phyloP scores from a whole-genome alignment of 2,113 vertebrate genomes.

The Saguinus midas region DNA sequence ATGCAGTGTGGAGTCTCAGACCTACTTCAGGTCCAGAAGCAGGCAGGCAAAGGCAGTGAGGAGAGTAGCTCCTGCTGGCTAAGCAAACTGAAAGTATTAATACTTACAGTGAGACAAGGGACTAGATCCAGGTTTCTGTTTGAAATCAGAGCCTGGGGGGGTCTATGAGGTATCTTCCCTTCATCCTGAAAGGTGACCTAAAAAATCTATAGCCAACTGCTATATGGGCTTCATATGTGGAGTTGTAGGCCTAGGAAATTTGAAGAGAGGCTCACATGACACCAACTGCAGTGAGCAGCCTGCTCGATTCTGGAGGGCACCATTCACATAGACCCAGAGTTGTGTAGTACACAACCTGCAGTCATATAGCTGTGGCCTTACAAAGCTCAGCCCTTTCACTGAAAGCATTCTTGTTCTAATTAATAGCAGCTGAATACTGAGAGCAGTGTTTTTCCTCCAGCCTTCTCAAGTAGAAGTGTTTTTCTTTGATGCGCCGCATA shows the following conservation, averaged over 20 bases:
- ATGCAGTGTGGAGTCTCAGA: neutral
- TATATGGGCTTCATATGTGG: neutral
- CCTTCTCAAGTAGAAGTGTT: neutral
- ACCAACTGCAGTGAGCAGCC: neutral
- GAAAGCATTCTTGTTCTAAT: neutral
- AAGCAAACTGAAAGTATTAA: neutral
- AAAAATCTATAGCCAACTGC: neutral
- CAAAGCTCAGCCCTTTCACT: neutral
- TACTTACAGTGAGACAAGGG: neutral
- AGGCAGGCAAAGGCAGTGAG: neutral
- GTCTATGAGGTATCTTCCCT: neutral
- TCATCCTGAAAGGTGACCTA: neutral
- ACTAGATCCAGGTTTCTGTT: neutral
- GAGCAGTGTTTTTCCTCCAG: neutral
- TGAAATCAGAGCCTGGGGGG: neutral
- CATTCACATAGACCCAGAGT: neutral
- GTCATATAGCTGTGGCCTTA: neutral
- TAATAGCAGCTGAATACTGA: neutral
- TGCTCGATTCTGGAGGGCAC: neutral
- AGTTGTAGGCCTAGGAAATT: neutral
- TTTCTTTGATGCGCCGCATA: neutral
- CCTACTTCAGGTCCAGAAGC: neutral
- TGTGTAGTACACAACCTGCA: neutral
- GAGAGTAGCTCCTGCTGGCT: neutral
- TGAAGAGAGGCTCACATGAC: neutral